These are phyloP conservation scores for Athetis lepigone DNA, from an alignment of 2,888 invertebrate species.

Conservation along the genomic window DNA sequence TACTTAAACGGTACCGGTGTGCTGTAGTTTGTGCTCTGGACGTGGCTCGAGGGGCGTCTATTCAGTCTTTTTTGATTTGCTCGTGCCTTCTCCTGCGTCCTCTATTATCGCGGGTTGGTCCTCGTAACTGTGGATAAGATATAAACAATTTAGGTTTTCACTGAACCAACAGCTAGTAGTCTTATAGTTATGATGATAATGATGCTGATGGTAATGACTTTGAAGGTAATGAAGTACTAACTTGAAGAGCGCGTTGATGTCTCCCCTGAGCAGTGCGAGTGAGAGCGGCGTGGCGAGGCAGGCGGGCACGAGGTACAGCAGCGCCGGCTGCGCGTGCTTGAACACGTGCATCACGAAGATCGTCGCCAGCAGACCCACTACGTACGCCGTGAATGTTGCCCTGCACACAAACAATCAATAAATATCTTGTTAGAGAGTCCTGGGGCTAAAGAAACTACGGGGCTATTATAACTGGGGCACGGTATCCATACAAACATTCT, in stretches of 20 bases:
- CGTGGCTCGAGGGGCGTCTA: conserved; percentile 61
- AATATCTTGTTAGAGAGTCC: too few relatives aligned
- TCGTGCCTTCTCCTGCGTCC: conserved; percentile 62
- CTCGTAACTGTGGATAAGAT: conserved; percentile 77
- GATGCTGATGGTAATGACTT: not conserved
- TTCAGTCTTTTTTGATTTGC: conserved; percentile 83
- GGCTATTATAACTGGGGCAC: too few relatives aligned
- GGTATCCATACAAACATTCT: too few relatives aligned
- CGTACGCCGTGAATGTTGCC: conserved; percentile 97
- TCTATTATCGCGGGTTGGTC: conserved; percentile 81
- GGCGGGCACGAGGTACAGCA: conserved; percentile 98
- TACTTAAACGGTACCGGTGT: conserved; percentile 61
- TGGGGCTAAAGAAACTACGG: too few relatives aligned
- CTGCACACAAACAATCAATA: conserved; percentile 61
- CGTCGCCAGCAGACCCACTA: conserved; percentile 97
- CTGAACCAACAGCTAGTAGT: too few relatives aligned
- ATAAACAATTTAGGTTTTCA: too few relatives aligned
- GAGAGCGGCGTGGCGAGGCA: conserved; percentile 97
- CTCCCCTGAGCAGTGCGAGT: conserved; percentile 97
- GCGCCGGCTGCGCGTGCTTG: conserved; percentile 99
- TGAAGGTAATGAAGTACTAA: conserved; percentile 89
- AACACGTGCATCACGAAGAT: conserved; percentile 99
- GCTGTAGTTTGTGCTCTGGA: conserved; percentile 59
- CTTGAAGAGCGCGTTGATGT: conserved; percentile 97
- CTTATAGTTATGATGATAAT: too few relatives aligned